Percentiles rank a stretch among this genome's conserved stretches.
Evolutionary conservation across 1,140 invertebrate species (phyloP).

Genomic region (Proales similis): DNA sequence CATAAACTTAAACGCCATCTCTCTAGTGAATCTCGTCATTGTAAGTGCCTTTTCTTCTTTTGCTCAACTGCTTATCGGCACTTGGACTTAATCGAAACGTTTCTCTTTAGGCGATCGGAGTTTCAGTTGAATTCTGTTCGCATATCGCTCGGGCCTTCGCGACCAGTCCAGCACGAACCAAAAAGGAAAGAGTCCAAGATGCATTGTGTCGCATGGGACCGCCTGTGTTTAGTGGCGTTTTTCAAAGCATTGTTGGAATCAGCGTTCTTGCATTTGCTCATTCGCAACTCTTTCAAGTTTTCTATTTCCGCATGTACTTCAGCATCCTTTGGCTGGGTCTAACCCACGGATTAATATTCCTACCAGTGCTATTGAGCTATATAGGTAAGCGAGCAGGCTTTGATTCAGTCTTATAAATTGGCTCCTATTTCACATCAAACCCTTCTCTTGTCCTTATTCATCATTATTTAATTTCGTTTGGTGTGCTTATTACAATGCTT

Average conservation of each 20-base stretch:
- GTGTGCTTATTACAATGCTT: no score
- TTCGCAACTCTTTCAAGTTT: slow-evolving; percentile 87
- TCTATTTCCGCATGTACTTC: slow-evolving; percentile 91
- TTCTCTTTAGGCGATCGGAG: slow-evolving; percentile 68
- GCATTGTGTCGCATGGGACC: slow-evolving; percentile 68
- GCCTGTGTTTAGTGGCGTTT: slow-evolving; percentile 71
- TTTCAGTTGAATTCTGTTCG: slow-evolving; percentile 87
- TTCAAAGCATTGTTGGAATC: slow-evolving; percentile 87
- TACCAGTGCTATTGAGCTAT: slow-evolving; percentile 84
- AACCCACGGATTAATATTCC: slow-evolving; percentile 75
- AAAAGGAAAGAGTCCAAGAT: slow-evolving; percentile 62
- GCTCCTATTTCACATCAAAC: no score
- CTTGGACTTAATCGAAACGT: background rate
- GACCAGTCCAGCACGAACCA: slow-evolving; percentile 58
- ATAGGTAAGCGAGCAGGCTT: slow-evolving; percentile 62
- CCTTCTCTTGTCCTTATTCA: no score
- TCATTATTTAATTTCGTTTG: no score
- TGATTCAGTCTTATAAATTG: background rate
- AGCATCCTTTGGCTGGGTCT: slow-evolving; percentile 81
- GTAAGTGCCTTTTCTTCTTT: slow-evolving; percentile 53
- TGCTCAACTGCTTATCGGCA: background rate
- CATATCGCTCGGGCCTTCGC: slow-evolving; percentile 76
- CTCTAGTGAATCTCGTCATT: slow-evolving; percentile 90
- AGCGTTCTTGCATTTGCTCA: slow-evolving; percentile 81
- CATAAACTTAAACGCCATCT: slow-evolving; percentile 82